Conservation (phyloP, 2,888 invertebrate species). For the Tethea ocularis region DNA sequence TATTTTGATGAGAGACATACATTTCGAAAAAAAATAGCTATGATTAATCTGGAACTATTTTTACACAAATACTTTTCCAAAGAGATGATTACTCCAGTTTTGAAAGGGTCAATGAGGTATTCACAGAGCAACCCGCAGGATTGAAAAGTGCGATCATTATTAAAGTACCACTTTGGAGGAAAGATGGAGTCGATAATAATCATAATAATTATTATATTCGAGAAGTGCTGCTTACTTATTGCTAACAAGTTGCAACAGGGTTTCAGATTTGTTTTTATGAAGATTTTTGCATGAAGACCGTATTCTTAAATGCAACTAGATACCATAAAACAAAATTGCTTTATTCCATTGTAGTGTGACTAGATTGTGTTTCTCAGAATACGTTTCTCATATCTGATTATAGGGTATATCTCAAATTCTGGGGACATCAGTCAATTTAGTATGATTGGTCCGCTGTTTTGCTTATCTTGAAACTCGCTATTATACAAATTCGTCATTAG, state of each 20-base stretch:
- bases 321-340: not conserved
- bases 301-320: not conserved
- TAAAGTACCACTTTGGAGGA: not conserved
- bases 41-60: too few relatives aligned
- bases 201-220: not conserved
- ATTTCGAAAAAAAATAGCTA: too few relatives aligned
- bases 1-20: not conserved
- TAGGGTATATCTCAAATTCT: constrained; percentile 27
- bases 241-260: not conserved
- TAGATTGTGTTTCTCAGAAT: constrained; percentile 22
- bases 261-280: not conserved
- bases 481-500: constrained; percentile 56
- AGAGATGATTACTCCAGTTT: not conserved
- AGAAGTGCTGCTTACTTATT: not conserved
- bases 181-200: not conserved
- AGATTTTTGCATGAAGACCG: not conserved
- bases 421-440: constrained; percentile 37
- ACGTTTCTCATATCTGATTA: constrained; percentile 27
- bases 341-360: not conserved
- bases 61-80: not conserved
- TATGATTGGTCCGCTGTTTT: constrained; percentile 53
- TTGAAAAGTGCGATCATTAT: not conserved
- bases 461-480: constrained; percentile 42
- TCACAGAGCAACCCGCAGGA: not conserved
- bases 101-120: not conserved